phyloP scores from a whole-genome alignment of 2,888 invertebrate genomes.

The Agrotis exclamationis region DNA sequence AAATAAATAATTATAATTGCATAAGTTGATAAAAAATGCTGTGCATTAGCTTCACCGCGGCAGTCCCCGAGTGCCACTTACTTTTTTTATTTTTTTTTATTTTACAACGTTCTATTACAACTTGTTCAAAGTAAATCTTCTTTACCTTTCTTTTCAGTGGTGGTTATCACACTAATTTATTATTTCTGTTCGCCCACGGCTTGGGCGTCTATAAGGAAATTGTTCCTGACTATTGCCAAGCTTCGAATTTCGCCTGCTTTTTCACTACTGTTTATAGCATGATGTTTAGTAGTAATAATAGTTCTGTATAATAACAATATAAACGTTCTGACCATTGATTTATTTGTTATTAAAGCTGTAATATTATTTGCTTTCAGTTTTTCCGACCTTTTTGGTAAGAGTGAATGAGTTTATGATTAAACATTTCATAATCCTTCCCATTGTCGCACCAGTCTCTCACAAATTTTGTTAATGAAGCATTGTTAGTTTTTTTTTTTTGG shows the following conservation, averaged over 20 bases:
- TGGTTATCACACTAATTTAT: conserved; percentile 70
- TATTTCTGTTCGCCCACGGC: conserved; percentile 52
- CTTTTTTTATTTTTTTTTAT: too few species aligned
- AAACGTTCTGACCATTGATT: conserved; percentile 30
- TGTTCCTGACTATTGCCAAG: conserved; percentile 56
- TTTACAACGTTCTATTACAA: too few species aligned
- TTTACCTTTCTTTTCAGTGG: not conserved
- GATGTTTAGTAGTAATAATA: conserved; percentile 37
- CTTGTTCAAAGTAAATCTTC: conserved; percentile 14
- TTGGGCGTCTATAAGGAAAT: conserved; percentile 49
- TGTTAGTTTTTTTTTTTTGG: too few species aligned
- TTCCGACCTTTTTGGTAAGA: not conserved
- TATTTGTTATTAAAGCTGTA: conserved; percentile 7
- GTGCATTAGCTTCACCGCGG: too few species aligned
- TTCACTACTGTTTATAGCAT: conserved; percentile 31
- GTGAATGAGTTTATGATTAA: too few species aligned
- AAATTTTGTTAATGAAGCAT: too few species aligned
- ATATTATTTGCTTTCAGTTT: too few species aligned
- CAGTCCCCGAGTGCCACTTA: too few species aligned
- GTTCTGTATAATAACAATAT: not conserved
- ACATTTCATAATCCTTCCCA: too few species aligned
- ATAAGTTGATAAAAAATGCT: too few species aligned
- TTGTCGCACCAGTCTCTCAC: too few species aligned
- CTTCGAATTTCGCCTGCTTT: conserved; percentile 21
- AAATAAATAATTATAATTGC: too few species aligned